Evolutionary conservation across 2,888 invertebrate species (phyloP).

Genomic region (Zaprionus obscuricornis): DNA sequence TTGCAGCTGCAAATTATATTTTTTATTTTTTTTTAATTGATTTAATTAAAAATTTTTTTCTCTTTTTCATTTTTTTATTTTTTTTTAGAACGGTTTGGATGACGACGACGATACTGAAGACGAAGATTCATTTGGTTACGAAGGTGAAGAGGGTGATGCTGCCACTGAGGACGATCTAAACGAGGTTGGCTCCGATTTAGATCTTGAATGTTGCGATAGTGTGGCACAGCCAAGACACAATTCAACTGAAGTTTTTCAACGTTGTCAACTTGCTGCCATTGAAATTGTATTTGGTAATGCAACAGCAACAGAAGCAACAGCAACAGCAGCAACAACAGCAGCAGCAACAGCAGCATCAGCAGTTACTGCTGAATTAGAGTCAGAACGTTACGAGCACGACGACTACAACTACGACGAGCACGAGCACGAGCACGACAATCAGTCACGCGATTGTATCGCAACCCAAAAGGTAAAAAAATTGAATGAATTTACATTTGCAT

Average conservation of each 20-base stretch:
- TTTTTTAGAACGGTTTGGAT: constrained; percentile 69
- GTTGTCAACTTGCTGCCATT: constrained; percentile 54
- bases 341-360: too few relatives aligned
- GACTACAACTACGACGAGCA: too few relatives aligned
- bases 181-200: constrained; percentile 79
- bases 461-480: constrained; percentile 70
- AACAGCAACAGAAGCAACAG: constrained; percentile 15
- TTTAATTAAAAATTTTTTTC: too few relatives aligned
- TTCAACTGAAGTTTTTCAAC: constrained; percentile 66
- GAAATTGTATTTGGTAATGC: constrained; percentile 53
- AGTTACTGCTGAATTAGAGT: too few relatives aligned
- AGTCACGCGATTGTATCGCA: constrained; percentile 79
- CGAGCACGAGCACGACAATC: too few relatives aligned
- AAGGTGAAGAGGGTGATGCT: constrained; percentile 57
- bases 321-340: constrained; percentile 12
- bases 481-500: constrained; percentile 26
- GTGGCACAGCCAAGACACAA: constrained; percentile 55
- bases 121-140: constrained; percentile 68
- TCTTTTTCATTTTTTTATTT: background rate
- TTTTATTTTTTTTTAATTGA: background rate
- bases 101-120: constrained; percentile 71
- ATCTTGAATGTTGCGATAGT: constrained; percentile 67
- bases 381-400: too few relatives aligned
- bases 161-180: constrained; percentile 81
- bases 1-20: background rate